Percentiles rank a stretch among this genome's conserved stretches.
phyloP scores from a whole-genome alignment of 1,140 invertebrate species.

The Mya arenaria region DNA sequence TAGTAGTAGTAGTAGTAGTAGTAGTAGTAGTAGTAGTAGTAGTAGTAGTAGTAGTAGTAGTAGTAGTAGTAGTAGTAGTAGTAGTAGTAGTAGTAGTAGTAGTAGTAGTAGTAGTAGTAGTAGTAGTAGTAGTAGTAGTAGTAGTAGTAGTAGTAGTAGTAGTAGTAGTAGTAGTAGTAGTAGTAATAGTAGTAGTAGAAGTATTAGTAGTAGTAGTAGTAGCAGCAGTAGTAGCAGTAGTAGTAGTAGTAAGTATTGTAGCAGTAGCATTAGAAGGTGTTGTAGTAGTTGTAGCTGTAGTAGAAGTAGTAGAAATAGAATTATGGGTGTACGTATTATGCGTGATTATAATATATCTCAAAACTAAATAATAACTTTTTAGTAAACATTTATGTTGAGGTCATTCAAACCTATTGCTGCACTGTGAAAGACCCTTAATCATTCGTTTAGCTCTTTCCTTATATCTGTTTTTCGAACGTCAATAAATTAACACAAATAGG shows the following conservation, averaged over 20 bases:
- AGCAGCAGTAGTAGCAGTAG: background rate
- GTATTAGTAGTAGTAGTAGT: background rate
- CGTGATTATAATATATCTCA: too few species aligned
- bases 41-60: conserved; percentile 1
- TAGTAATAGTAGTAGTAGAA: background rate
- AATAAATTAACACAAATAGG: too few species aligned
- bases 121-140: background rate
- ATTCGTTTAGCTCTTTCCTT: too few species aligned
- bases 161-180: background rate
- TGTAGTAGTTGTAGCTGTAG: background rate
- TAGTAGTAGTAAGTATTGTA: background rate
- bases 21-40: background rate
- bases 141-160: background rate
- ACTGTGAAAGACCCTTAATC: too few species aligned
- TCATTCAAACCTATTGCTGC: too few species aligned
- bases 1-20: conserved; percentile 2
- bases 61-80: background rate
- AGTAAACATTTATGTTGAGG: too few species aligned
- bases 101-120: background rate
- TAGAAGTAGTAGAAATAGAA: background rate
- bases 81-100: conserved; percentile 4
- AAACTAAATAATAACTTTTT: too few species aligned
- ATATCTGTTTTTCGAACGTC: too few species aligned
- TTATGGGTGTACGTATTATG: too few species aligned
- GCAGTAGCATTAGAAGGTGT: background rate